A percentile compares a stretch with the other conserved stretches of the same genome.
phyloP scores from a whole-genome alignment of 2,888 invertebrate genomes.

The Charanyca ferruginea region DNA sequence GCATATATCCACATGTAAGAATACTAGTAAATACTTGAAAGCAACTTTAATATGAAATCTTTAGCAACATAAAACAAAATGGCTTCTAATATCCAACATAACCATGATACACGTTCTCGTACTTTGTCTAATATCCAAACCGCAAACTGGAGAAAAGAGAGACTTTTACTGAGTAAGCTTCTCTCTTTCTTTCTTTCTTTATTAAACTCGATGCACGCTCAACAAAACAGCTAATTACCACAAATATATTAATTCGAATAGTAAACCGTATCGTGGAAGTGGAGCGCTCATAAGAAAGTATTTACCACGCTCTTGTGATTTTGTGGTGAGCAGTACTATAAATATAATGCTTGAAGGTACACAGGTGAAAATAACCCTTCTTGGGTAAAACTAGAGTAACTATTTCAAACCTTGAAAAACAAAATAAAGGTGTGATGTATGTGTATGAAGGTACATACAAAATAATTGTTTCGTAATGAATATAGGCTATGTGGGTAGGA shows the following conservation, averaged over 20 bases:
- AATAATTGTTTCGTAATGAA: too few species aligned
- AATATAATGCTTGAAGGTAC: neutral
- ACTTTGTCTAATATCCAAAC: slow-evolving; percentile 42
- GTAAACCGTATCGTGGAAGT: slow-evolving; percentile 56
- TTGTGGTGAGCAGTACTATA: slow-evolving; percentile 24
- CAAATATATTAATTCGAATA: slow-evolving; percentile 59
- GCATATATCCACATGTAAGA: neutral
- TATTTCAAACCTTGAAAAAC: too few species aligned
- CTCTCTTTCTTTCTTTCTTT: slow-evolving; percentile 3
- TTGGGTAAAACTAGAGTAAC: too few species aligned
- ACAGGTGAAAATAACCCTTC: neutral
- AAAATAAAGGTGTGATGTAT: too few species aligned
- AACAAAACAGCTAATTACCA: slow-evolving; percentile 55
- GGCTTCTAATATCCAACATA: slow-evolving; percentile 14
- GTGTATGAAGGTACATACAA: too few species aligned
- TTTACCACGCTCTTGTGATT: slow-evolving; percentile 44
- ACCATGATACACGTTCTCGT: slow-evolving; percentile 2
- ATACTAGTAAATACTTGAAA: slow-evolving; percentile 17
- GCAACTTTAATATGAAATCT: neutral
- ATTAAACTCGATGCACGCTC: slow-evolving; percentile 26
- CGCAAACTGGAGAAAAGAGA: slow-evolving; percentile 48
- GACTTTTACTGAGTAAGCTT: slow-evolving; percentile 24
- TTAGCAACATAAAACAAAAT: slow-evolving; percentile 27
- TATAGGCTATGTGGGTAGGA: too few species aligned
- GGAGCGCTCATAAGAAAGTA: slow-evolving; percentile 60